Evolutionary conservation across 2,888 invertebrate species (phyloP), one percentile per base, ranked within the genome.

Genomic region (Eueremaeus valkanovi): DNA sequence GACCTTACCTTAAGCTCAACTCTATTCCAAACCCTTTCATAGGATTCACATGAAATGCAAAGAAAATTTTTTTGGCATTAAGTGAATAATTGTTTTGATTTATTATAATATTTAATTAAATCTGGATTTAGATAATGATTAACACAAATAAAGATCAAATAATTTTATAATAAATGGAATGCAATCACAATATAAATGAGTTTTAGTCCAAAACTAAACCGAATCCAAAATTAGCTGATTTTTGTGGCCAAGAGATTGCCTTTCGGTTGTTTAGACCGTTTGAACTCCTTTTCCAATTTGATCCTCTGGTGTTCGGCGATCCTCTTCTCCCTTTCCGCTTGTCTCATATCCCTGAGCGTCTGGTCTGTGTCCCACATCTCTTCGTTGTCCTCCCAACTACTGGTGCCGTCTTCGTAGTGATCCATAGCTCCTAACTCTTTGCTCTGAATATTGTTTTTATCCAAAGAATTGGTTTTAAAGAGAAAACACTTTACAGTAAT

Each of bases 181-280:
- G 5, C 24, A 21, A 51, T 51, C 31, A 31, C 3, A 61, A 61
- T 61, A 61, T 61, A 61, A 61, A 61, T 61, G 16, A 29, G 45
- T 8, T 45, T 51, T 51, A 51, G 61, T n/a, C n/a, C n/a, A 61
- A 27, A 31, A 27, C 61, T 29, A 61, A 55, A 55, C 8, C 24
- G 16, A 11, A 16, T 61, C 18, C 1, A 61, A 31, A n/a, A 61
- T 61, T 61, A 66, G 31, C 66, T 66, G 40, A 66, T 66, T 66
- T 66, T 66, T 66, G 92, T 89, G 89, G 73, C 42, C 27, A 68
- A 68, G 2, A 72, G 36, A 42, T 45, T 72, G 18, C 40, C 31
- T 45, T 51, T 45, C 11, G 45, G 24, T 40, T 24, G 27, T 33
- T 72, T 72, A 8, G 31, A 9, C 31, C 36, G 33, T 31, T 72